Evolutionary conservation across 2,797 vertebrate genomes (phyloP).

Genomic region (Chrosomus eos): DNA sequence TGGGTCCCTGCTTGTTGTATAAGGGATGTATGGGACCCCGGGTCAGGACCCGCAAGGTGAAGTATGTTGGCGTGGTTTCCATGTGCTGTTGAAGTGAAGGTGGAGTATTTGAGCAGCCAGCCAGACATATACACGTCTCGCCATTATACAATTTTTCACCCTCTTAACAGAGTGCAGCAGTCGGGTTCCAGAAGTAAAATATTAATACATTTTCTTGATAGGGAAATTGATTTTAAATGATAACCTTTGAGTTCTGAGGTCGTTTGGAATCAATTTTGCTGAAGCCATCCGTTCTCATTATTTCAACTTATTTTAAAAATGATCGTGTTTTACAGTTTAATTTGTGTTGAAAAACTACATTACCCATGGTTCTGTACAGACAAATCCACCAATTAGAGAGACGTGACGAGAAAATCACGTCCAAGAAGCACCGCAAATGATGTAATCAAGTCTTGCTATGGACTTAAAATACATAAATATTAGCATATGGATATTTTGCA

Average conservation of each 20-base stretch:
- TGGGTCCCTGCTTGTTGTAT: constrained; percentile 67
- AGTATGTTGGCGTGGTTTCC: constrained; percentile 66
- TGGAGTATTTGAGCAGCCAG: constrained; percentile 13
- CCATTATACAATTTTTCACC: background rate
- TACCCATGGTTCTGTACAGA: background rate
- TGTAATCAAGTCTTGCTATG: background rate
- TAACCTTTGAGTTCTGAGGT: background rate
- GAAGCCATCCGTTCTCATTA: background rate
- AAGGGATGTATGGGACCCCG: constrained; percentile 68
- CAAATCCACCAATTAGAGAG: background rate
- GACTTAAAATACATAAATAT: background rate
- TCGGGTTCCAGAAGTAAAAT: background rate
- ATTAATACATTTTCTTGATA: background rate
- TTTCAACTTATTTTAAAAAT: background rate
- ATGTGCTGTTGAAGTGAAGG: constrained; percentile 66
- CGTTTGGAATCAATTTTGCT: background rate
- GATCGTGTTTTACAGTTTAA: background rate
- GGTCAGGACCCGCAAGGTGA: constrained; percentile 65
- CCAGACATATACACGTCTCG: background rate
- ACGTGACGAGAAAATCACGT: background rate
- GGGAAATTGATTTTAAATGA: background rate
- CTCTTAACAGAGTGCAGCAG: background rate
- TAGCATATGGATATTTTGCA: background rate
- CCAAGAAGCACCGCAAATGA: background rate
- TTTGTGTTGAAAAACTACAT: background rate